Conservation (phyloP, 2,113 vertebrate genomes). For the Plestiodon gilberti region DNA sequence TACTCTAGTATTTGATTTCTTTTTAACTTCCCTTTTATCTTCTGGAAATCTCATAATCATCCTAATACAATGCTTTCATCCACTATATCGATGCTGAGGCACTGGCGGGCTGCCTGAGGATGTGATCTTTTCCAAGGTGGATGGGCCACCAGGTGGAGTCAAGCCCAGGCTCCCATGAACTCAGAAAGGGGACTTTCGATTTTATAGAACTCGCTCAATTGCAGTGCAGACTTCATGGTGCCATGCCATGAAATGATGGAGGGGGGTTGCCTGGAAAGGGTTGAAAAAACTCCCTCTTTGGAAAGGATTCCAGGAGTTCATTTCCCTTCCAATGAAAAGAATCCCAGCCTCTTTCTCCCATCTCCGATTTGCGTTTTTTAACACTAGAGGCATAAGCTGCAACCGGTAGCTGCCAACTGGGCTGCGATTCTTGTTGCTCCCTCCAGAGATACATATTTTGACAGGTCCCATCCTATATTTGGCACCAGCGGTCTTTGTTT, state of each 20-base stretch:
- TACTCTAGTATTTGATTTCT: neutral
- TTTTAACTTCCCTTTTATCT: neutral
- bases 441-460: conserved; percentile 70
- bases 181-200: neutral
- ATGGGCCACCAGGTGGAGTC: neutral
- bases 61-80: neutral
- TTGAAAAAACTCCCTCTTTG: conserved; percentile 43
- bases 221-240: conserved; percentile 16
- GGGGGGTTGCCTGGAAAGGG: conserved; percentile 30
- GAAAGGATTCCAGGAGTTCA: conserved; percentile 31
- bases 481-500: conserved; percentile 64
- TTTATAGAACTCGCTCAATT: conserved; percentile 5
- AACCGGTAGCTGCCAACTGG: conserved; percentile 74
- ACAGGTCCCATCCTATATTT: conserved; percentile 70
- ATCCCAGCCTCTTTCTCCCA: conserved; percentile 28
- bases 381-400: conserved; percentile 56
- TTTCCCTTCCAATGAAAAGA: conserved; percentile 58
- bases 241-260: conserved; percentile 31
- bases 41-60: neutral
- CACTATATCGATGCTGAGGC: neutral
- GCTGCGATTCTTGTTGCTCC: conserved; percentile 57
- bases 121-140: neutral
- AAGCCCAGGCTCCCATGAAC: neutral
- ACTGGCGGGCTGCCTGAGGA: neutral
- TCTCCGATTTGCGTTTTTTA: conserved; percentile 53